These are phyloP conservation scores for Phalanger gymnotis DNA, from an alignment of 2,797 vertebrate species.

Conservation along the genomic window DNA sequence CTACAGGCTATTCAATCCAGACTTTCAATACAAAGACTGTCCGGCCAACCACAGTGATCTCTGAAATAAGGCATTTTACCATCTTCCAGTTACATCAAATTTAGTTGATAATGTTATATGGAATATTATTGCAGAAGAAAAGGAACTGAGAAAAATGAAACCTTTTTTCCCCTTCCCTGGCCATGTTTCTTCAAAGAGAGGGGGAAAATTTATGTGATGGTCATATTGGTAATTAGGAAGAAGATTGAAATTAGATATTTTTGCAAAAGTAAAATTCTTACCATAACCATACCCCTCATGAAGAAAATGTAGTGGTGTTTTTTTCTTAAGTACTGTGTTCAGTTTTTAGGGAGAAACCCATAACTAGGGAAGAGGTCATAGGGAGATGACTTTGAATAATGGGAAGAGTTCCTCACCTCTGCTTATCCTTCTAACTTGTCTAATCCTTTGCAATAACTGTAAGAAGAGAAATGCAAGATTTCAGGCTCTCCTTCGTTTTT, in stretches of 20 bases:
- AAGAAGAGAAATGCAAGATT: not conserved
- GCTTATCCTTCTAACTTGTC: not conserved
- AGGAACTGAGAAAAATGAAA: not conserved
- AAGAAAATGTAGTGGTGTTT: not conserved
- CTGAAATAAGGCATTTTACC: constrained; percentile 32
- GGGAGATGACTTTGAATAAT: not conserved
- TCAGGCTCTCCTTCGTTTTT: not conserved
- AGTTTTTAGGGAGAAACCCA: constrained; percentile 1
- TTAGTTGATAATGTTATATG: constrained; percentile 25
- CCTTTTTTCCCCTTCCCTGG: not conserved
- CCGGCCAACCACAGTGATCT: not conserved
- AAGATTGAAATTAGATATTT: not conserved
- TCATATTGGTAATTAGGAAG: not conserved
- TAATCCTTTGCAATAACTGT: not conserved
- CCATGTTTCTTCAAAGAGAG: not conserved
- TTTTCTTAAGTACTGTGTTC: not conserved
- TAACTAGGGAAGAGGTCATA: not conserved
- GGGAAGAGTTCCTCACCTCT: not conserved
- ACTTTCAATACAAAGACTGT: constrained; percentile 42
- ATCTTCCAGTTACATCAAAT: not conserved
- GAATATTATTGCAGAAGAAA: constrained; percentile 8
- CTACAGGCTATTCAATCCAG: constrained; percentile 46
- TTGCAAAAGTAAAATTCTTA: not conserved
- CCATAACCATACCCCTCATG: not conserved
- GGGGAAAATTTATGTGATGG: not conserved